phyloP scores from a whole-genome alignment of 2,113 vertebrate species.

The Amia ocellicauda region DNA sequence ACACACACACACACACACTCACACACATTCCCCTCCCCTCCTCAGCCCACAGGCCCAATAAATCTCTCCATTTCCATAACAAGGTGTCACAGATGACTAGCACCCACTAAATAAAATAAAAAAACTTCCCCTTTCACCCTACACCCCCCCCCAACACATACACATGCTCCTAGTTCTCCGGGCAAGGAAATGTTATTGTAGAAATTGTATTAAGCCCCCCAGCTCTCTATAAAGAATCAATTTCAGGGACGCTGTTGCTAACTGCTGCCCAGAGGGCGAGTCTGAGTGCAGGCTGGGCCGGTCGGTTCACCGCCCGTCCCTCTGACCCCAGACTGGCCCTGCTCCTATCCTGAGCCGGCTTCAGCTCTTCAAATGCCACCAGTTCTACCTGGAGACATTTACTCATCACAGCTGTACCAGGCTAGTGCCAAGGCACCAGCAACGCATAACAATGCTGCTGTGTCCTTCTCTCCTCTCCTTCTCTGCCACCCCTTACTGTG shows the following conservation, averaged over 20 bases:
- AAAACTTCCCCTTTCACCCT: conserved; percentile 11
- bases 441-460: no score
- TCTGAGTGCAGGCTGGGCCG: conserved; percentile 4
- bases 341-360: no score
- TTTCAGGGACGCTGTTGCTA: conserved; percentile 33
- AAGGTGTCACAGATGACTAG: conserved; percentile 23
- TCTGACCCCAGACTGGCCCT: no score
- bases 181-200: conserved; percentile 46
- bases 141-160: conserved; percentile 28
- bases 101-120: neutral
- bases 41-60: neutral
- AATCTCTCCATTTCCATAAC: conserved; percentile 32
- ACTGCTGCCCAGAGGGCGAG: conserved; percentile 36
- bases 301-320: no score
- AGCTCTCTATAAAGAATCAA: conserved; percentile 49
- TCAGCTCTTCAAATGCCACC: no score
- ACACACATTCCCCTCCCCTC: neutral
- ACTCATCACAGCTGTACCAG: no score
- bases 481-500: no score
- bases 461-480: no score
- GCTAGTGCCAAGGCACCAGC: no score
- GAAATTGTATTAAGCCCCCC: conserved; percentile 41
- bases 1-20: neutral
- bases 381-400: no score
- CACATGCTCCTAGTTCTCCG: conserved; percentile 28